A percentile compares a stretch with the other conserved stretches of the same genome.
phyloP scores from a whole-genome alignment of 2,888 invertebrate genomes.

The Melinaea menophilus region DNA sequence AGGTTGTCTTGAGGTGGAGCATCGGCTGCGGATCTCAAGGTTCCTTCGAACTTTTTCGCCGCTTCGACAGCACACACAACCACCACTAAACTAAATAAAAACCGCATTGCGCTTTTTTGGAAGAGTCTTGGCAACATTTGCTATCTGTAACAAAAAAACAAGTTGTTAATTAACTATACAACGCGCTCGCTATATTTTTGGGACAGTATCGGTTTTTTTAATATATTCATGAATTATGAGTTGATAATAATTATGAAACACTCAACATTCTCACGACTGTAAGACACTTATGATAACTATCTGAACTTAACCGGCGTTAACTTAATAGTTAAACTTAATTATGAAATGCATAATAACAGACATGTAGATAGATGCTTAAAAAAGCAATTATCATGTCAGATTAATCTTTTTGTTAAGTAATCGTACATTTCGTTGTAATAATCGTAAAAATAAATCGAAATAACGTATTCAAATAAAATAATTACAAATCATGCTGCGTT shows the following conservation, averaged over 20 bases:
- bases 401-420: conserved; percentile 12
- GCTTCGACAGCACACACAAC: conserved; percentile 67
- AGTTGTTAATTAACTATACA: background rate
- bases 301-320: conserved; percentile 43
- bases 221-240: background rate
- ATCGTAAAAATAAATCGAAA: conserved; percentile 6
- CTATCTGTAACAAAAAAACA: conserved; percentile 71
- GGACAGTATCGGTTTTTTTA: background rate
- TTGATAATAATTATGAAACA: background rate
- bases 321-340: conserved; percentile 53
- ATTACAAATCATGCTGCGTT: conserved; percentile 8
- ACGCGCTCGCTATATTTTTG: too few species aligned
- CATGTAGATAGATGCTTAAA: conserved; percentile 14
- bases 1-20: conserved; percentile 73
- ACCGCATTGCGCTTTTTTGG: conserved; percentile 64
- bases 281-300: conserved; percentile 53
- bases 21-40: conserved; percentile 68
- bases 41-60: conserved; percentile 71
- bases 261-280: conserved; percentile 31
- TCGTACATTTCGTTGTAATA: conserved; percentile 6
- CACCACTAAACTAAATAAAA: conserved; percentile 67
- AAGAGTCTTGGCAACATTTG: conserved; percentile 68
- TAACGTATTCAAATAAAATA: conserved; percentile 10
- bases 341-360: conserved; percentile 37
- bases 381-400: conserved; percentile 41